phyloP scores from a whole-genome alignment of 2,113 vertebrate genomes.

The Salvelinus namaycush region DNA sequence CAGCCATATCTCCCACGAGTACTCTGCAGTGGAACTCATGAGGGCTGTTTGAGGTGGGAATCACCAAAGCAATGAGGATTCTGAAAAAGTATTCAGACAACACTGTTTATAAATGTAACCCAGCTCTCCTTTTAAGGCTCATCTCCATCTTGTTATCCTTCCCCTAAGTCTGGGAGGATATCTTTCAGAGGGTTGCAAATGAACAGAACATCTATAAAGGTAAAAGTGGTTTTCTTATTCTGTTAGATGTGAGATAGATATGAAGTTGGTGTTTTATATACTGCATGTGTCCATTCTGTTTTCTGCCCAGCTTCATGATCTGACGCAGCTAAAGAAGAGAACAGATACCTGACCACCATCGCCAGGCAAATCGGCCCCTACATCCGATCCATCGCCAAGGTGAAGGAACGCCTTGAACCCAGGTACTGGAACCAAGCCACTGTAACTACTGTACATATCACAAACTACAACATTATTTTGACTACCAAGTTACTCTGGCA shows the following conservation, averaged over 20 bases:
- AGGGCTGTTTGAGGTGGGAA: slow-evolving; percentile 77
- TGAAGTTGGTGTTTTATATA: neutral
- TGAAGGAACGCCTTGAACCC: slow-evolving; percentile 84
- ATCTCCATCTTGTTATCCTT: neutral
- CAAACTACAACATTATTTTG: neutral
- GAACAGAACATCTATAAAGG: slow-evolving; percentile 89
- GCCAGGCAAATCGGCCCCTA: slow-evolving; percentile 83
- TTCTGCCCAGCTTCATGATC: slow-evolving; percentile 83
- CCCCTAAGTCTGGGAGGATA: slow-evolving; percentile 83
- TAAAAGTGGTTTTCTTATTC: slow-evolving; percentile 37
- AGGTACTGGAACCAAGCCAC: slow-evolving; percentile 62
- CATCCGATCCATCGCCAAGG: slow-evolving; percentile 81
- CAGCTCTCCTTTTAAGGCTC: neutral
- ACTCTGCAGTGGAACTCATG: slow-evolving; percentile 73
- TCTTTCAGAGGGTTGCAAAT: slow-evolving; percentile 81
- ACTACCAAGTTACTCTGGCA: neutral
- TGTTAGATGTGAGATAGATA: neutral
- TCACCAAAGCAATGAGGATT: neutral
- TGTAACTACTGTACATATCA: neutral
- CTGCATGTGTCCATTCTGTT: neutral
- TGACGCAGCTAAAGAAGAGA: slow-evolving; percentile 83
- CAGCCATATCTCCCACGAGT: slow-evolving; percentile 71
- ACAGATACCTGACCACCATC: slow-evolving; percentile 79
- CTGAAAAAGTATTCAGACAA: neutral
- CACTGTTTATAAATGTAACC: neutral